Evolutionary conservation across 2,113 vertebrate genomes (phyloP).

Genomic region (Mesoclemmys tuberculata): DNA sequence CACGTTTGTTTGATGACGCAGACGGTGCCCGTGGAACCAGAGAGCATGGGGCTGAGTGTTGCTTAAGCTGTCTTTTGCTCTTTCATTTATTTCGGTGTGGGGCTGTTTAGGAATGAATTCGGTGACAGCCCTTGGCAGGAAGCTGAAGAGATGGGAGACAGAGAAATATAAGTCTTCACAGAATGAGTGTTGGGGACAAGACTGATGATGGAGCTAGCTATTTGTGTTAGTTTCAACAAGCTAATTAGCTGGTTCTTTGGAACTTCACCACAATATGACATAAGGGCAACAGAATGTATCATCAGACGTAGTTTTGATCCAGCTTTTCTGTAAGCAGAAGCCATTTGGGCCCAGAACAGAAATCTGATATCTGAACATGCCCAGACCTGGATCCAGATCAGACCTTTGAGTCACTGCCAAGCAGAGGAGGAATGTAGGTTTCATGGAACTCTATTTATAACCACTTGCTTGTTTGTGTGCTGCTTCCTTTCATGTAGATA

Average conservation of each 20-base stretch:
- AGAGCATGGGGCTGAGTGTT: rapidly evolving
- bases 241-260: not conserved
- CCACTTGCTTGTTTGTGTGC: not conserved
- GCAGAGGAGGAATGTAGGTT: not conserved
- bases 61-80: not conserved
- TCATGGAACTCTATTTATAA: not conserved
- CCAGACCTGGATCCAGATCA: not conserved
- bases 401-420: not conserved
- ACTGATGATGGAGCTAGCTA: not conserved
- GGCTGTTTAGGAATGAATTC: not conserved
- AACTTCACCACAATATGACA: not conserved
- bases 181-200: not conserved
- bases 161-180: not conserved
- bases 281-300: not conserved
- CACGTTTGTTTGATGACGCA: not conserved
- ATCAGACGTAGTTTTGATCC: not conserved
- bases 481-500: not conserved
- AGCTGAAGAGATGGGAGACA: not conserved
- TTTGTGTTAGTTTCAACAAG: not conserved
- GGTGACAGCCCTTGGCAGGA: not conserved
- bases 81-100: not conserved
- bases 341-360: not conserved
- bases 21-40: not conserved
- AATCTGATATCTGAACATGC: not conserved
- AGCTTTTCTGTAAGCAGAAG: not conserved